Base-by-base conservation (phyloP, 2,113 vertebrate genomes). In the Odocoileus virginianus region DNA sequence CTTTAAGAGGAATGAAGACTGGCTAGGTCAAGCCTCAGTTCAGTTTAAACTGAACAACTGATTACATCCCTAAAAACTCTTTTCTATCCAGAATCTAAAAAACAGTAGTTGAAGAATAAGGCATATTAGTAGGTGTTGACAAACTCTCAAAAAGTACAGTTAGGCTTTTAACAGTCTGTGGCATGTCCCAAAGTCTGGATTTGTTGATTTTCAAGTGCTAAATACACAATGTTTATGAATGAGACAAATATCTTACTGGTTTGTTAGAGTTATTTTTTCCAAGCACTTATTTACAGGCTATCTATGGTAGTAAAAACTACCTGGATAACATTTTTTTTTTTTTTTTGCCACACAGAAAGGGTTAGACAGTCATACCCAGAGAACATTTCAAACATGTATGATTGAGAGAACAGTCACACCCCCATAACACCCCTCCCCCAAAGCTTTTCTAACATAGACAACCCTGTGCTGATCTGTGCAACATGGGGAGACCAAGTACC, bases 131-230 rank as follows among this genome's bases (percentile, higher is more conserved):
- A 91, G 58, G 55, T 88, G 83, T 30, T 90, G 87, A 98, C 79
- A 95, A 92, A 87, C 67, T 87, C 74, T 98, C 90, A 85, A 21
- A 78, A 92, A 96, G 87, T 30, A 79, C 36, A 95, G 54, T 85
- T 95, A 97, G 57, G 81, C 92, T 97, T 98, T 97, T 92, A 98
- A 98, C 71, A 98, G 83, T 98, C 95, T 97, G 89, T 90, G 96
- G 57, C 15, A 81, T 89, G 96, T 95, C 85, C 36, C 36, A 92
- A 98, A 83, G 90, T 93, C 85, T 94, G 60, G 64, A 92, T 2
- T 88, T 60, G 76, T 81, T 81, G 33, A 47, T 96, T 89, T 97
- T 98, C 96, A 96, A 96, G 95, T 93, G 95, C 85, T 93, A 89
- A 95, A 33, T 67, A 89, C 84, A 81, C 14, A 85, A 71, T 87